Base-by-base conservation (phyloP, 2,797 vertebrate genomes). In the Nannoperca obscura region DNA sequence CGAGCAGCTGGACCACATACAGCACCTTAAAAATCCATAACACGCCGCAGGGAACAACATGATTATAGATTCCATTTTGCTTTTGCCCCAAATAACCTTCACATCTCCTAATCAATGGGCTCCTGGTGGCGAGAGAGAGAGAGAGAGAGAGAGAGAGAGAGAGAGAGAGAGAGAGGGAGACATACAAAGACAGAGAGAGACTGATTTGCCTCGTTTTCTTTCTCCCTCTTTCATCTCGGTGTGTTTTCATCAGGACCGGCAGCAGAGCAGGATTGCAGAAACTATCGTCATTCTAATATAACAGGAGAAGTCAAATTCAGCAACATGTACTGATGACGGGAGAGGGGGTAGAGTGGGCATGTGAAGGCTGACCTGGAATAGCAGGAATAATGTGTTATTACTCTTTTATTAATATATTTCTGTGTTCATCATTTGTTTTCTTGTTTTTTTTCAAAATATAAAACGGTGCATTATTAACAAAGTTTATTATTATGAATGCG, bases 31-130 rank as follows among this genome's bases (percentile, higher is more conserved):
- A 83, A 71, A 88, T 85, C 76, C 72, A 78, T 71, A 62, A 46
- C 17, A 22, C 0, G 80, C 90, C 17, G 20, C 71, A 55, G 78
- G 82, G 66, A 78, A 76, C 67, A 57, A 79, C 71, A 64, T n/a
- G 3, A 85, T 86, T 75, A 79, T 61, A 80, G 62, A 80, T 70
- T 77, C 81, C 59, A 67, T 66, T 90, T 71, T 64, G 63, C 30
- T 62, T 73, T 80, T 64, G 72, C 76, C 78, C 72, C 52, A 71
- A 79, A 84, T 82, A 88, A 85, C 78, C 80, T 82, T 73, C 82
- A 76, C 58, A 38, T 74, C 74, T 67, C 20, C 52, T 68, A 36
- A 90, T 88, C 86, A 74, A 83, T 83, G 55, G 22, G 52, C 74
- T 77, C 53, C 60, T 70, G 71, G 81, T 69, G n/a, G n/a, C n/a